These are phyloP conservation scores for Sparus aurata DNA, from an alignment of 2,797 vertebrate species.

Conservation along the genomic window DNA sequence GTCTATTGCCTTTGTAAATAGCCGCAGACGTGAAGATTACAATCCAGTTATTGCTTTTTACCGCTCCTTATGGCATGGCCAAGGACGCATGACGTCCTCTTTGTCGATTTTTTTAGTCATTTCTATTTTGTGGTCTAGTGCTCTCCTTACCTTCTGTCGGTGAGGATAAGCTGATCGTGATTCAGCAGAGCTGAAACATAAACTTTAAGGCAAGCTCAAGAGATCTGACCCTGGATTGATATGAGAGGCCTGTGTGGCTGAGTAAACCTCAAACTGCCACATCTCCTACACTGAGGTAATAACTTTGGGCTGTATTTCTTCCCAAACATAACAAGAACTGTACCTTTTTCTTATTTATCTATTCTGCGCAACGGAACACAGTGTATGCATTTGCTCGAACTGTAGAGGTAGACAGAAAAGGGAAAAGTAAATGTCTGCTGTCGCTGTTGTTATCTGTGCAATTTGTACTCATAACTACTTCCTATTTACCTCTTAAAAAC, in stretches of 20 bases:
- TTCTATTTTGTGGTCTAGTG: constrained; percentile 81
- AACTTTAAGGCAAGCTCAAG: constrained; percentile 74
- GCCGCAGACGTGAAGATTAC: constrained; percentile 53
- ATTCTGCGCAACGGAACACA: background rate
- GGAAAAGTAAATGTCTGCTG: constrained; percentile 59
- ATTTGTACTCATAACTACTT: constrained; percentile 75
- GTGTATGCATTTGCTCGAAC: background rate
- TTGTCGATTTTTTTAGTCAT: constrained; percentile 76
- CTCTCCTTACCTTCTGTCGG: constrained; percentile 63
- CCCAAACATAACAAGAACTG: background rate
- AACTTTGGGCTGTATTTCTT: constrained; percentile 13
- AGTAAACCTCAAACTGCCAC: constrained; percentile 59
- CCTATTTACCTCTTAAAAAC: constrained; percentile 70
- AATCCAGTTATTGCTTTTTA: constrained; percentile 71
- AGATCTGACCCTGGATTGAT: constrained; percentile 70
- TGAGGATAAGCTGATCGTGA: constrained; percentile 81
- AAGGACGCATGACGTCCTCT: constrained; percentile 66
- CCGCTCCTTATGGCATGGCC: constrained; percentile 72
- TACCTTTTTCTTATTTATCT: background rate
- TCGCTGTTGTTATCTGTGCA: constrained; percentile 66
- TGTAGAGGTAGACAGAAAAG: constrained; percentile 12
- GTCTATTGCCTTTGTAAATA: constrained; percentile 44
- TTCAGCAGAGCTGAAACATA: constrained; percentile 79
- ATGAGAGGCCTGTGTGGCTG: constrained; percentile 52
- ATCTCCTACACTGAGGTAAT: constrained; percentile 39